Percentiles rank a stretch among this genome's conserved stretches.
These are phyloP conservation scores for Spatulosminthurus flaviceps DNA, from an alignment of 2,888 invertebrate species.

Conservation along the genomic window DNA sequence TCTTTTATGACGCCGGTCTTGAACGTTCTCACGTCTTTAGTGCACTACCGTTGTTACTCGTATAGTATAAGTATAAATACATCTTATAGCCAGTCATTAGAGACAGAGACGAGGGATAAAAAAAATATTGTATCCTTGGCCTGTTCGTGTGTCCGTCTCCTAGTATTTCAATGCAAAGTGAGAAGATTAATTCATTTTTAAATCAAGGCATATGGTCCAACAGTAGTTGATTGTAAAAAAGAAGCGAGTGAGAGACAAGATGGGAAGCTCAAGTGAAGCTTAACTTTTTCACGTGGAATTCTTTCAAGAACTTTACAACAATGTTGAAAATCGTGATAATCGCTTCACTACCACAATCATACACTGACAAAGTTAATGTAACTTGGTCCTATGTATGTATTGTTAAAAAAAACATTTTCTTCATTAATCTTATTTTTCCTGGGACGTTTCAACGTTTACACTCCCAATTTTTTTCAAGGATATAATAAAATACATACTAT, in stretches of 20 bases:
- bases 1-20: not conserved
- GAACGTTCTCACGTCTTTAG: slow-evolving; percentile 9
- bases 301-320: not conserved
- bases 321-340: slow-evolving; percentile 41
- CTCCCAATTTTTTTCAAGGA: not conserved
- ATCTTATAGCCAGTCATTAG: not conserved
- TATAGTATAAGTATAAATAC: too few species aligned
- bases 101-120: not conserved
- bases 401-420: slow-evolving; percentile 27
- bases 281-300: not conserved
- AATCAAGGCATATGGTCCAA: slow-evolving; percentile 36
- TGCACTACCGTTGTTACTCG: not conserved
- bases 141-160: not conserved
- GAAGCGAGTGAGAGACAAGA: slow-evolving; percentile 29
- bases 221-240: slow-evolving; percentile 22
- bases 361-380: slow-evolving; percentile 11
- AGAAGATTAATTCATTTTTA: slow-evolving; percentile 44
- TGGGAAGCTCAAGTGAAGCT: slow-evolving; percentile 31
- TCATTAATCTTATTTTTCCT: slow-evolving; percentile 43
- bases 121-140: slow-evolving; percentile 2
- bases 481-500: too few species aligned
- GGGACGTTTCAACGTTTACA: slow-evolving; percentile 13
- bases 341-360: slow-evolving; percentile 40
- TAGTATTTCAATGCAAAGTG: slow-evolving; percentile 4
- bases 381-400: too few species aligned